Evolutionary conservation across 2,888 invertebrate genomes (phyloP), one percentile per base, ranked within the genome.

Genomic region (Drosophila dives): DNA sequence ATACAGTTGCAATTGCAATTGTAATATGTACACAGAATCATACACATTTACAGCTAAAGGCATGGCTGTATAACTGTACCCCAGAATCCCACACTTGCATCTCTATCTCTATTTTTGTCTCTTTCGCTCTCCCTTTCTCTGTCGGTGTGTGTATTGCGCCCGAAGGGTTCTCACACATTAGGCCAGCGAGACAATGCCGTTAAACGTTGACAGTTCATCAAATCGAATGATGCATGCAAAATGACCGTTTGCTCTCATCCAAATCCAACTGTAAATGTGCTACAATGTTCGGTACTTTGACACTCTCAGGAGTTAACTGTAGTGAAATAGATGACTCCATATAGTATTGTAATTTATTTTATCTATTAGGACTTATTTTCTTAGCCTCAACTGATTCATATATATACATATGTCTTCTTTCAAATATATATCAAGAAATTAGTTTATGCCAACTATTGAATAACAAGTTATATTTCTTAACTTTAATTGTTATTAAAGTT

Each of bases 221-320:
- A 88, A 88, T 71, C 87, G 91, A 87, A 92, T 92, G 91, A 92
- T 87, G 90, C 92, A 88, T 91, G 84, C 75, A 88, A 90, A 92
- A 91, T 91, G 69, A 74, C 69, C 65, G 54, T 67, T 64, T 38
- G 55, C 29, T 51, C 73, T 59, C 66, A 67, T 60, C 67, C 60
- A 59, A 68, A 58, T 34, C 42, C 51, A 49, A 63, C 56, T 33
- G 56, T 17, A 26, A 58, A 64, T 62, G 55, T 64, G 64, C 87
- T 69, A 64, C 76, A 66, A n/a, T 53, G 10, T 48, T 34, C 3
- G 66, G 29, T 51, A 38, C 4, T 26, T 70, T 17, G 51, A 10
- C 11, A 2, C 17, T 7, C 23, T 23, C 15, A 45, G 7, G 3
- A 45, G 7, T 20, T 45, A 45, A 45, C 20, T 20, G 45, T 45